These are phyloP conservation scores for Euleptes europaea DNA, from an alignment of 2,113 vertebrate genomes.

Conservation along the genomic window DNA sequence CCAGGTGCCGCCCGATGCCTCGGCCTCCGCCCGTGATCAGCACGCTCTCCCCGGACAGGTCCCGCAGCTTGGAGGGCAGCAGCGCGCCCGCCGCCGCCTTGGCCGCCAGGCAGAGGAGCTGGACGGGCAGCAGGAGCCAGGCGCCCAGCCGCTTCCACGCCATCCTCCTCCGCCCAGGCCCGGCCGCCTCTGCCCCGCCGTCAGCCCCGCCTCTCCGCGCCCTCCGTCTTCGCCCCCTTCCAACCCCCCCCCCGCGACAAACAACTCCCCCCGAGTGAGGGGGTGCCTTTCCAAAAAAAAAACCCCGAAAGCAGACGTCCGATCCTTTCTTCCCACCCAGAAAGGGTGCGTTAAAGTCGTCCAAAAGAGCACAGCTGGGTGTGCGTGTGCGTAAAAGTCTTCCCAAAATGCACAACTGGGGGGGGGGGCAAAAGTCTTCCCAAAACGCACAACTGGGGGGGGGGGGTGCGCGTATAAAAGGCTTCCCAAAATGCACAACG, in stretches of 20 bases:
- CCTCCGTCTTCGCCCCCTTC: no score
- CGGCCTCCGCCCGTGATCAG: slow-evolving; percentile 95
- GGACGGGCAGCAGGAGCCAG: slow-evolving; percentile 84
- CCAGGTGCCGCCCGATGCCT: slow-evolving; percentile 95
- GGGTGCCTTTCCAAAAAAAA: slow-evolving; percentile 53
- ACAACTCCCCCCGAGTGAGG: slow-evolving; percentile 34
- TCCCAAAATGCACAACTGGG: no score
- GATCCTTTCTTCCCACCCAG: slow-evolving; percentile 37
- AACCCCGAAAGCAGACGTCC: not conserved
- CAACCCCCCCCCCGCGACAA: slow-evolving; percentile 42
- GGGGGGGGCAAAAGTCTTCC: no score
- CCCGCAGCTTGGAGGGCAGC: slow-evolving; percentile 82
- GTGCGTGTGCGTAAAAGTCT: no score
- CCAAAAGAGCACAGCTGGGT: no score
- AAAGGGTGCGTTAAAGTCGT: not conserved
- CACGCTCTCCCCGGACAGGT: slow-evolving; percentile 86
- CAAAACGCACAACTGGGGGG: no score
- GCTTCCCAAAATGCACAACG: no score
- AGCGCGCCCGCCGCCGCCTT: slow-evolving; percentile 77
- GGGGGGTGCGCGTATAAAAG: no score
- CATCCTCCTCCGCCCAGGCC: slow-evolving; percentile 77
- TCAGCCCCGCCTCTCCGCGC: no score
- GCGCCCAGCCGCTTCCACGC: slow-evolving; percentile 83
- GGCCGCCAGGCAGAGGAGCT: slow-evolving; percentile 79
- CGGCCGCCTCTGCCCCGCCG: not conserved